Percentiles rank a stretch among this genome's conserved stretches.
These are phyloP conservation scores for Liolophura sinensis DNA, from an alignment of 1,140 invertebrate genomes.

Conservation along the genomic window DNA sequence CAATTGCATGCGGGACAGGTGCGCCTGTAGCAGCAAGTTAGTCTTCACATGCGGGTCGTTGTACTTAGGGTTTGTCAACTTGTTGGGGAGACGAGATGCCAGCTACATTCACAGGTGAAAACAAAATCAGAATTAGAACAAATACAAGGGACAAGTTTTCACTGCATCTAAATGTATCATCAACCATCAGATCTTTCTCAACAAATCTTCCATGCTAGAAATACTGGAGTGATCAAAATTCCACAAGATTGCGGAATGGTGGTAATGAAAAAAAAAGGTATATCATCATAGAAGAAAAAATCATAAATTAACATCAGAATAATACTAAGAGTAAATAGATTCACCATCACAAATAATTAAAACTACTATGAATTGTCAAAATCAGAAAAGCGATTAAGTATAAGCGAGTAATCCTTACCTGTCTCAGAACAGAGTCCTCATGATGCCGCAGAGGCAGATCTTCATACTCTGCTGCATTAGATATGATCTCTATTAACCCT, in stretches of 20 bases:
- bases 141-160: not conserved
- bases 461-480: slow-evolving; percentile 96
- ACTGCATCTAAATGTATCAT: not conserved
- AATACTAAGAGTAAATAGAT: too few species aligned
- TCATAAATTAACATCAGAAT: too few species aligned
- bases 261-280: too few species aligned
- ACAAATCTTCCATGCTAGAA: not conserved
- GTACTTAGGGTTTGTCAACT: slow-evolving; percentile 74
- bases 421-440: slow-evolving; percentile 85
- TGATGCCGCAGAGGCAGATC: slow-evolving; percentile 91
- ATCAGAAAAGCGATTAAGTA: not conserved
- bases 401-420: slow-evolving; percentile 25
- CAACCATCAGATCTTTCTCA: not conserved
- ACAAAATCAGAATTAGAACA: slow-evolving; percentile 1
- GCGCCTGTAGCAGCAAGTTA: slow-evolving; percentile 93
- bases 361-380: not conserved
- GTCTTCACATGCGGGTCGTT: slow-evolving; percentile 98
- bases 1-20: slow-evolving; percentile 90
- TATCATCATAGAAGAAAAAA: too few species aligned
- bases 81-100: slow-evolving; percentile 77
- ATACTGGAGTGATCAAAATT: too few species aligned
- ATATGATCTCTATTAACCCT: slow-evolving; percentile 96
- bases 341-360: not conserved
- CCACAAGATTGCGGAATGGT: too few species aligned
- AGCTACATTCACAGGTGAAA: slow-evolving; percentile 64